Conservation (phyloP, 2,888 invertebrate genomes). For the Abrostola tripartita region DNA sequence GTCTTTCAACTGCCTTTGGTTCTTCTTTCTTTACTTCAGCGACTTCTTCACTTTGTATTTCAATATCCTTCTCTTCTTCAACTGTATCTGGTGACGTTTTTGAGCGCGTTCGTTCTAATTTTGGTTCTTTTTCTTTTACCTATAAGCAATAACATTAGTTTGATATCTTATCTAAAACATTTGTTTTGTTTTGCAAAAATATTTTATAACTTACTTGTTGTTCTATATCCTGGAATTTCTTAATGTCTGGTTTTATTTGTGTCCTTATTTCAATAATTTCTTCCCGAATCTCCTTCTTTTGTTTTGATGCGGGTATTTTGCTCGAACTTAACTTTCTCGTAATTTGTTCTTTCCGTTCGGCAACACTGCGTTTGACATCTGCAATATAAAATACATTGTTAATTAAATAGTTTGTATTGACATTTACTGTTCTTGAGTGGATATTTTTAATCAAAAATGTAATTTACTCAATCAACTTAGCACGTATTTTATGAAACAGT, state of each 20-base stretch:
- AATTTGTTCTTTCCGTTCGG: slow-evolving; percentile 93
- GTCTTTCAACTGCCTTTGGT: slow-evolving; percentile 71
- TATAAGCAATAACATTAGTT: slow-evolving; percentile 46
- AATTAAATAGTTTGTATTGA: not conserved
- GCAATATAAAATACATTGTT: slow-evolving; percentile 10
- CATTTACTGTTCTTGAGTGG: no score
- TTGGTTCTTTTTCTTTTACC: slow-evolving; percentile 80
- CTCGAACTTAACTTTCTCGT: slow-evolving; percentile 92
- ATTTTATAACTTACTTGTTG: slow-evolving; percentile 74
- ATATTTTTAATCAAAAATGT: no score
- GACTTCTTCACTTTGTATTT: slow-evolving; percentile 61
- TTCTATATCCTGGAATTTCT: slow-evolving; percentile 86
- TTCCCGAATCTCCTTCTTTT: slow-evolving; percentile 92
- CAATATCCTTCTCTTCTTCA: slow-evolving; percentile 73
- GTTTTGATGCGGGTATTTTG: slow-evolving; percentile 92
- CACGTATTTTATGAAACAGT: no score
- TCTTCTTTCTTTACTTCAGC: slow-evolving; percentile 73
- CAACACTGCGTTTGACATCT: slow-evolving; percentile 91
- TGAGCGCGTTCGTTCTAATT: slow-evolving; percentile 77
- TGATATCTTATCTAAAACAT: not conserved
- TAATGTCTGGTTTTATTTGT: slow-evolving; percentile 89
- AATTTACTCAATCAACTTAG: no score
- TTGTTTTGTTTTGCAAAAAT: not conserved
- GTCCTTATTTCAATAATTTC: slow-evolving; percentile 92
- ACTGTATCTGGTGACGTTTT: slow-evolving; percentile 79